These are phyloP conservation scores for Drosophila quadrilineata DNA, from an alignment of 1,140 invertebrate genomes.

Conservation along the genomic window DNA sequence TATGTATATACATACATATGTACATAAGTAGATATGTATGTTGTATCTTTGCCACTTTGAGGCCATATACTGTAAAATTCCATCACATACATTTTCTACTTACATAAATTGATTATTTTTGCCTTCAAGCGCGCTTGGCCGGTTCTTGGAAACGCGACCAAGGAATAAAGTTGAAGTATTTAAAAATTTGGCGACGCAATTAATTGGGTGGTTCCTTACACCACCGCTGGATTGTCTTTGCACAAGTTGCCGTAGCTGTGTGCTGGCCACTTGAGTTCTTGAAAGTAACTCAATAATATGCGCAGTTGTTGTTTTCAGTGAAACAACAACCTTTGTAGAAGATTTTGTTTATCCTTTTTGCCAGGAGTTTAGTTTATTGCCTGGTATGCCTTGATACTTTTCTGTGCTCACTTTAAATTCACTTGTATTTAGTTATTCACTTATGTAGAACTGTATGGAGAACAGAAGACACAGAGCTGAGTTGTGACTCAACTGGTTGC, in stretches of 20 bases:
- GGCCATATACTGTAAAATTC: too few relatives aligned
- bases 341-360: too few relatives aligned
- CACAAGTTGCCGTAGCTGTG: slow-evolving; percentile 48
- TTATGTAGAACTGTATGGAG: slow-evolving; percentile 20
- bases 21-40: not conserved
- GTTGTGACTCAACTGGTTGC: slow-evolving; percentile 59
- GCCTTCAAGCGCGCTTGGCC: slow-evolving; percentile 58
- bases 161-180: slow-evolving; percentile 48
- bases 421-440: too few relatives aligned
- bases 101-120: slow-evolving; percentile 53
- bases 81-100: slow-evolving; percentile 36
- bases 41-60: not conserved
- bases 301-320: slow-evolving; percentile 53
- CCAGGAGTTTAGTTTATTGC: slow-evolving; percentile 16
- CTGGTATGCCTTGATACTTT: not conserved
- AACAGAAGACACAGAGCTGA: slow-evolving; percentile 7
- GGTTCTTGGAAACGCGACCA: slow-evolving; percentile 59
- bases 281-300: slow-evolving; percentile 14
- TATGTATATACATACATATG: not conserved
- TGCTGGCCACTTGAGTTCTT: slow-evolving; percentile 1
- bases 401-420: not conserved
- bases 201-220: slow-evolving; percentile 60
- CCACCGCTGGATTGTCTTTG: slow-evolving; percentile 52
- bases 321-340: slow-evolving; percentile 49
- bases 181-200: slow-evolving; percentile 47